Evolutionary conservation across 2,113 vertebrate species (phyloP), one percentile per base, ranked within the genome.

Genomic region (Marmota monax): DNA sequence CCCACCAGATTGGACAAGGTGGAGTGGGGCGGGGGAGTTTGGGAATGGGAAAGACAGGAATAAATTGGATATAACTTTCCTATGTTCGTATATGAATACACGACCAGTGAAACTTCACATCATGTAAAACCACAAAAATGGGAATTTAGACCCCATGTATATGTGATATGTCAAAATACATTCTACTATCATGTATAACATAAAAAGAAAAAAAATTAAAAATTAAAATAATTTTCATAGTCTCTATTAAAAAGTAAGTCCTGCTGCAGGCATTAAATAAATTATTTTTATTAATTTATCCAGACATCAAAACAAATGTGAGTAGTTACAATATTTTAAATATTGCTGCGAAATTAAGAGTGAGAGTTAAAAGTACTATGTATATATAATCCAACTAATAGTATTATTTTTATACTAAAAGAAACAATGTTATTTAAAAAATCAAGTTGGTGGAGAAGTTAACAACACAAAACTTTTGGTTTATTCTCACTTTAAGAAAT

Each of bases 401-500:
- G 13, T 79, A 65, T 80, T 73, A 79, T 80, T 92, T 92, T 32
- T 7, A 65, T 53, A 53, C 69, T 80, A 53, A 90, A 92, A 88
- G 3, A 87, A 87, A 79, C 25, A 73, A 51, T 22, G 7, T 8
- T 80, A 92, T 73, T 82, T 61, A 77, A 88, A 78, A 94, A 83
- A 72, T 51, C 88, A 92, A 93, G 61, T 65, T 93, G 67, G 72
- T 82, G 53, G 63, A 84, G 42, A 80, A 3, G 22, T 86, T 96
- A 91, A 78, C 61, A 82, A 94, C 58, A 3, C 58, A 92, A 92
- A 92, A 69, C 37, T 82, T 23, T 72, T 51, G 34, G 25, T 70
- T 96, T 91, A 79, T 82, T 91, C 25, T 29, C 87, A 92, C n/a
- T 92, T 97, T 61, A 79, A 79, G 63, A 91, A 93, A 34, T 82